Percentiles rank a stretch among this genome's conserved stretches.
Conservation (phyloP, 2,113 vertebrate species). For the Ophthalmotilapia sp. region DNA sequence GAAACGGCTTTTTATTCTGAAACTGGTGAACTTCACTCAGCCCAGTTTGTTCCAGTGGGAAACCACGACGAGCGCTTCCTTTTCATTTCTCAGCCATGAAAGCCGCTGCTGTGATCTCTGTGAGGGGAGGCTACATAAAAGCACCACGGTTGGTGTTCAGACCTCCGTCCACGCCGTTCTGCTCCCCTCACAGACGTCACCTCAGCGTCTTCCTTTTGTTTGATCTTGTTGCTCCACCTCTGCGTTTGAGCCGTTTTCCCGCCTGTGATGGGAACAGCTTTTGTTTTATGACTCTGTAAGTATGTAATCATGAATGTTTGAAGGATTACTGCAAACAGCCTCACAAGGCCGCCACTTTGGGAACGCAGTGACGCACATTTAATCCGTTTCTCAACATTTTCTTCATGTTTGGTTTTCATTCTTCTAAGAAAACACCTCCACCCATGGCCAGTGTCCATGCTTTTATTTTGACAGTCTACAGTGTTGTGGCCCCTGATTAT, state of each 20-base stretch:
- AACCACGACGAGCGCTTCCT: neutral
- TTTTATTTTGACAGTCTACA: neutral
- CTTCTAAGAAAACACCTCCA: neutral
- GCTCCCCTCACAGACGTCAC: neutral
- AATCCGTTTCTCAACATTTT: neutral
- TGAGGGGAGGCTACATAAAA: neutral
- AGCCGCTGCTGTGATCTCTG: neutral
- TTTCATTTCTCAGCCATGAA: neutral
- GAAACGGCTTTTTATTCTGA: neutral
- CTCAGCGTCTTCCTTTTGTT: neutral
- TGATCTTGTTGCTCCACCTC: neutral
- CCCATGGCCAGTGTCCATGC: neutral
- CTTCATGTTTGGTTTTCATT: neutral
- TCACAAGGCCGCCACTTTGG: neutral
- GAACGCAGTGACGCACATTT: neutral
- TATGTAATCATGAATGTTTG: neutral
- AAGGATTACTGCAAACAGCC: neutral
- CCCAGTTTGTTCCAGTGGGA: neutral
- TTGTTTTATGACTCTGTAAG: neutral
- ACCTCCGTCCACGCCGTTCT: fast-evolving
- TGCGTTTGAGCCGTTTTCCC: neutral
- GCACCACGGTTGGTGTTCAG: neutral
- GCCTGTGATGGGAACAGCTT: neutral
- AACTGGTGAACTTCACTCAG: neutral
- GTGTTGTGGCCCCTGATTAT: neutral